phyloP scores from a whole-genome alignment of 2,113 vertebrate species.

The Pelobates fuscus region DNA sequence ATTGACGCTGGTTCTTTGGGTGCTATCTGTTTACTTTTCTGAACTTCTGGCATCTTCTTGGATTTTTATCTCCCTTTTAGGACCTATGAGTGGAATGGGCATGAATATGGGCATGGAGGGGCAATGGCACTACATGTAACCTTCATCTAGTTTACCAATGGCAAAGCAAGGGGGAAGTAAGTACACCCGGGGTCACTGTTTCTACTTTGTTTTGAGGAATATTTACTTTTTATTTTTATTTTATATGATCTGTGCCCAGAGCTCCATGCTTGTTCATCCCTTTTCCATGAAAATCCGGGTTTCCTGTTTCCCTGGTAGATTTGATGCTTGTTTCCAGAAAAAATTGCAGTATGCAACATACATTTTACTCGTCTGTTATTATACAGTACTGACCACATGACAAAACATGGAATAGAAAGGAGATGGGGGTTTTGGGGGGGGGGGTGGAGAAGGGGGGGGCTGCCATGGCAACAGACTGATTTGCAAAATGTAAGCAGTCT shows the following conservation, averaged over 20 bases:
- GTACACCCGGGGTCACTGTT: conserved; percentile 81
- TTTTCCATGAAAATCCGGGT: conserved; percentile 70
- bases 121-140: conserved; percentile 99
- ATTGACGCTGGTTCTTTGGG: conserved; percentile 72
- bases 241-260: conserved; percentile 75
- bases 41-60: conserved; percentile 79
- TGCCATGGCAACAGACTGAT: conserved; percentile 97
- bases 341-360: conserved; percentile 61
- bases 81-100: conserved; percentile 99
- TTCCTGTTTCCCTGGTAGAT: conserved; percentile 62
- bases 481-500: conserved; percentile 98
- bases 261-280: conserved; percentile 78
- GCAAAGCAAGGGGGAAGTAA: conserved; percentile 98
- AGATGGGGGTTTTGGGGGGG: conserved; percentile 64
- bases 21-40: conserved; percentile 82
- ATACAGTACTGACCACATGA: conserved; percentile 82
- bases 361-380: conserved; percentile 70
- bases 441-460: conserved; percentile 69
- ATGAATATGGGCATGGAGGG: conserved; percentile 99
- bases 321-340: conserved; percentile 63
- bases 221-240: conserved; percentile 60
- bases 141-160: conserved; percentile 89
- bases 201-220: conserved; percentile 70
- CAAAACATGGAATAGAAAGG: conserved; percentile 80
- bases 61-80: conserved; percentile 88